Evolutionary conservation across 2,888 invertebrate species (phyloP), one percentile per base, ranked within the genome.

Genomic region (Listrodromus nycthemerus): DNA sequence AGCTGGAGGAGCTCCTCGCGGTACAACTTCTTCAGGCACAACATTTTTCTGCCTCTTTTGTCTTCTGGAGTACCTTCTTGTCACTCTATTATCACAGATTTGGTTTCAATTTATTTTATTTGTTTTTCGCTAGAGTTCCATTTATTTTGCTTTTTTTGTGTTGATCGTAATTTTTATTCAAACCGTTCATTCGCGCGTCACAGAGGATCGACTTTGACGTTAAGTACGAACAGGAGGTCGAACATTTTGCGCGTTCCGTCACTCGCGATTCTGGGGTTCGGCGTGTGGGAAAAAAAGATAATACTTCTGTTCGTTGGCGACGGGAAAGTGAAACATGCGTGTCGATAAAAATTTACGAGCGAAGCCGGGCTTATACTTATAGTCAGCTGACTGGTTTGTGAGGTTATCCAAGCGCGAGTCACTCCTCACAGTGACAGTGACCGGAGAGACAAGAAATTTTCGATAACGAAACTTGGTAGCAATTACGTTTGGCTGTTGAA

Each of bases 1-100:
- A 98, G 94, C 93, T 97, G 96, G 86, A 98, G 94, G 90, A 98
- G 94, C 94, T 97, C 97, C 92, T 97, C 97, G 71, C 97, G 96
- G 90, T 97, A 97, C 66, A 97, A 94, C 93, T 97, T 97, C 94
- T 97, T 97, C 89, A 97, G 94, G 89, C 96, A 96, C 94, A 97
- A 95, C 97, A 97, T 97, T 91, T 89, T 93, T 78, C 27, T 19
- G 61, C 5, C 52, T 69, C 61, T 66, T 41, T 1, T 5, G 21
- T 24, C 19, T 45, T 33, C 27, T 21, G 33, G 1, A 77, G 19
- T n/a, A 77, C 21, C 37, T 41, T 61, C 21, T 4, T n/a, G 24
- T 76, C 65, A 33, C 37, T 66, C 48, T 48, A 41, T 69, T 73
- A 80, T 85, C 83, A 79, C 80, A 77, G 73, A 27, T 50, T 37